phyloP scores from a whole-genome alignment of 2,888 invertebrate species.

The Hyles lineata region DNA sequence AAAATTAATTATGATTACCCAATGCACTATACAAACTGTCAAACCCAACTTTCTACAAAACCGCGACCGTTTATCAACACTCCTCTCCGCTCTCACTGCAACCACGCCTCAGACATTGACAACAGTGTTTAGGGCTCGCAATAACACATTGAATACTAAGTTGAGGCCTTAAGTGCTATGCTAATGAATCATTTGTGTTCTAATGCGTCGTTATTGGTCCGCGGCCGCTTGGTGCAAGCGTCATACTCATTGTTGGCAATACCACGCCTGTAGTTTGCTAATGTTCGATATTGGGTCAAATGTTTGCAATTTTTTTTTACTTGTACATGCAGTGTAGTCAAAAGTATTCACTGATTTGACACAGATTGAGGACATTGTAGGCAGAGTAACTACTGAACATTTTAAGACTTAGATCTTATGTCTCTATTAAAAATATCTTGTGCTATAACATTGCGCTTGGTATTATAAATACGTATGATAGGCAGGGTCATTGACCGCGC shows the following conservation, averaged over 20 bases:
- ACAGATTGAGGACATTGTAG: too few species aligned
- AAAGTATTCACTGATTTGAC: too few species aligned
- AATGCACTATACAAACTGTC: background rate
- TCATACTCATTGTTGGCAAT: conserved; percentile 14
- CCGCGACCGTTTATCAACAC: background rate
- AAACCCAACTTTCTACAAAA: background rate
- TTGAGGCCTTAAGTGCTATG: conserved; percentile 47
- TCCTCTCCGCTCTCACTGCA: conserved; percentile 32
- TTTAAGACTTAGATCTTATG: too few species aligned
- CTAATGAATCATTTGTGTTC: conserved; percentile 45
- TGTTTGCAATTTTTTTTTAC: background rate
- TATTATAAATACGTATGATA: too few species aligned
- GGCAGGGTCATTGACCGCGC: too few species aligned
- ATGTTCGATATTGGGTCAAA: background rate
- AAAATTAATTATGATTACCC: too few species aligned
- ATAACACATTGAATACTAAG: conserved; percentile 50
- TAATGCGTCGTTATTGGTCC: conserved; percentile 40
- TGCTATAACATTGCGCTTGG: too few species aligned
- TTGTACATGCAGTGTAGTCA: too few species aligned
- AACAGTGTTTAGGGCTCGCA: conserved; percentile 31
- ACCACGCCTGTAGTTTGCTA: background rate
- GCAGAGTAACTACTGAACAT: too few species aligned
- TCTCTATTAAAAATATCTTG: too few species aligned
- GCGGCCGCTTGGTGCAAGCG: conserved; percentile 6
- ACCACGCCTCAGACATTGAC: conserved; percentile 36